Evolutionary conservation across 2,797 vertebrate genomes (phyloP), one percentile per base, ranked within the genome.

Genomic region (Rhynchotus rufescens): DNA sequence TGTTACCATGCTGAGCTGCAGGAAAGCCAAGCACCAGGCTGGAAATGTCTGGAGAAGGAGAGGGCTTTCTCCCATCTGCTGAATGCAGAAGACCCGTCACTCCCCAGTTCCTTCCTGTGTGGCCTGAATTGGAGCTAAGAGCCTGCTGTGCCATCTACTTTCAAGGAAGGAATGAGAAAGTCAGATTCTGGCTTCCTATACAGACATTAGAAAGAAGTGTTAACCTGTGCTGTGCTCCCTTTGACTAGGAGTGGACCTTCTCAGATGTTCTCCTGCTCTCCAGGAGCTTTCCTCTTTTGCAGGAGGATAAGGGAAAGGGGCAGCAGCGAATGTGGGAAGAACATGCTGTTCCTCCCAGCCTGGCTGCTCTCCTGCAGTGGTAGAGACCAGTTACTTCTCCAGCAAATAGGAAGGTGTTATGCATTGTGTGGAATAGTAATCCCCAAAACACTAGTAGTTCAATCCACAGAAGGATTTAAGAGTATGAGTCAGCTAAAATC

Each of bases 161-260:
- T 28, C 10, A 49, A 40, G 86, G 79, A 40, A 2, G 3, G 62
- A 52, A 36, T 0, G 1, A 28, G 32, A 64, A 86, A 95, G 87
- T 73, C 67, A 80, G 4, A 45, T 62, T 72, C 32, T 89, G 90
- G 82, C 85, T 87, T 82, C 19, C 38, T 3, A 7, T 15, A 10
- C 36, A 17, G 23, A 38, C 57, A 13, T 4, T 34, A 8, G 10
- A 17, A 42, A 82, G 59, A 22, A 4, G 77, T 42, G 19, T 0
- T 2, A 19, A 34, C 17, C n/a, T 0, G 0, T 7, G 23, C n/a
- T 0, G 0, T 16, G 0, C 19, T 25, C 3, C 3, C 49, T 72
- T 26, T 0, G 1, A 6, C 10, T 0, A 0, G 15, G 12, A 20
- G 47, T 0, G 28, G 20, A 23, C 21, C 47, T 49, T 4, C 73